phyloP scores from a whole-genome alignment of 2,888 invertebrate genomes.

The Hofmannophila pseudospretella region DNA sequence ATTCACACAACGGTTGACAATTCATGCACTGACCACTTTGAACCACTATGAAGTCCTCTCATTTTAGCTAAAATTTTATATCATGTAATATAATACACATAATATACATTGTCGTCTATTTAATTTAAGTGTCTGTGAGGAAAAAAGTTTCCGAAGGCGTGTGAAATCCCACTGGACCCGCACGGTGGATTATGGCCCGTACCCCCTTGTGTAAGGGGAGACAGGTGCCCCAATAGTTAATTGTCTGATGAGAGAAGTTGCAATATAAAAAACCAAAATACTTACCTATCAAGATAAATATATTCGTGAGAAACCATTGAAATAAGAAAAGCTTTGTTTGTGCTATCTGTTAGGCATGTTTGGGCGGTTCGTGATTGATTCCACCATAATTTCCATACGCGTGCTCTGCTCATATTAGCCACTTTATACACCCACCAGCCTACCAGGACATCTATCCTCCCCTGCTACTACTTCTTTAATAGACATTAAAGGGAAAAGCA shows the following conservation, averaged over 20 bases:
- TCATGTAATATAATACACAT: too few relatives aligned
- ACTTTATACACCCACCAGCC: slow-evolving; percentile 57
- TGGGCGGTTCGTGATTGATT: slow-evolving; percentile 73
- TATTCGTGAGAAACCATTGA: slow-evolving; percentile 56
- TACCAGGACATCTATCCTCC: slow-evolving; percentile 27
- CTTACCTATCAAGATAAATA: neutral
- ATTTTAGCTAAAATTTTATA: too few relatives aligned
- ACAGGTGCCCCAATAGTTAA: too few relatives aligned
- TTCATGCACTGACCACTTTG: too few relatives aligned
- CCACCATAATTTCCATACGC: slow-evolving; percentile 75
- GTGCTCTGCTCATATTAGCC: slow-evolving; percentile 72
- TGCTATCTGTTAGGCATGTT: slow-evolving; percentile 60
- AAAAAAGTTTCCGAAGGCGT: too few relatives aligned
- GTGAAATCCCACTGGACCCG: too few relatives aligned
- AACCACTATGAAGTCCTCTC: too few relatives aligned
- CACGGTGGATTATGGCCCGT: too few relatives aligned
- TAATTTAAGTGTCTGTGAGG: too few relatives aligned
- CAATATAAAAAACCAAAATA: neutral
- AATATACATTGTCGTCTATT: too few relatives aligned
- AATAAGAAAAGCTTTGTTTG: slow-evolving; percentile 57
- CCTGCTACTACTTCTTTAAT: slow-evolving; percentile 13
- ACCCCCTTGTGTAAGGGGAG: too few relatives aligned
- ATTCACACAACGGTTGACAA: too few relatives aligned
- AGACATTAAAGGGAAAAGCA: slow-evolving; percentile 24
- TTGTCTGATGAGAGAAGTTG: neutral